Conservation (phyloP, 2,797 vertebrate species). For the Phoebastria nigripes region DNA sequence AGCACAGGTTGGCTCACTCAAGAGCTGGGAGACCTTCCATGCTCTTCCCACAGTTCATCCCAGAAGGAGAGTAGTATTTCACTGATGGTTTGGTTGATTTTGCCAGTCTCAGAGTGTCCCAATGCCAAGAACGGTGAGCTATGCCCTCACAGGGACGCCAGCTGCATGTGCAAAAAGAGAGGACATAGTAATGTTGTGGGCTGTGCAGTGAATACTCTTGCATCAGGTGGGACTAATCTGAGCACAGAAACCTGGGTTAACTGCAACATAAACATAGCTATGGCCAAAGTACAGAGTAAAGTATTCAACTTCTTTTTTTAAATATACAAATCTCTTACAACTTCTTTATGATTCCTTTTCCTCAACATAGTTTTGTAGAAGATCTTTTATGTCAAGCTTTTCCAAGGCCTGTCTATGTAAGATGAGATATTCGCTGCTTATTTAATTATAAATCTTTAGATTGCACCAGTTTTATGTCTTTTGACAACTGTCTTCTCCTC, state of each 20-base stretch:
- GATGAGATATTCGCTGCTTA: neutral
- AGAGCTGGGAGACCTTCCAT: neutral
- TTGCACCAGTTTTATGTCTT: neutral
- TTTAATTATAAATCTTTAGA: neutral
- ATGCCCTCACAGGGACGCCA: accelerated
- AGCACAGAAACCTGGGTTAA: neutral
- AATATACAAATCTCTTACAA: neutral
- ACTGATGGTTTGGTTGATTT: neutral
- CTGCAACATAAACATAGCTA: neutral
- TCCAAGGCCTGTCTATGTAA: neutral
- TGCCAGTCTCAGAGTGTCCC: neutral
- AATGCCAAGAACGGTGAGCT: neutral
- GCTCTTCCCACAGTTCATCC: neutral
- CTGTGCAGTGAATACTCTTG: neutral
- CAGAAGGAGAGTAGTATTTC: neutral
- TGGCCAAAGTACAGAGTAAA: neutral
- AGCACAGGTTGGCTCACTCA: neutral
- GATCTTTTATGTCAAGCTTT: neutral
- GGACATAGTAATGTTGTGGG: neutral
- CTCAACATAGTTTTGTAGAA: neutral
- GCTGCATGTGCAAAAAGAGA: neutral
- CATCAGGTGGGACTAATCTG: neutral
- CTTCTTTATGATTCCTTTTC: neutral
- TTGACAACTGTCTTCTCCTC: neutral
- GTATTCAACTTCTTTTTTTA: neutral